Evolutionary conservation across 2,888 invertebrate genomes (phyloP).

Genomic region (Lapara coniferarum): DNA sequence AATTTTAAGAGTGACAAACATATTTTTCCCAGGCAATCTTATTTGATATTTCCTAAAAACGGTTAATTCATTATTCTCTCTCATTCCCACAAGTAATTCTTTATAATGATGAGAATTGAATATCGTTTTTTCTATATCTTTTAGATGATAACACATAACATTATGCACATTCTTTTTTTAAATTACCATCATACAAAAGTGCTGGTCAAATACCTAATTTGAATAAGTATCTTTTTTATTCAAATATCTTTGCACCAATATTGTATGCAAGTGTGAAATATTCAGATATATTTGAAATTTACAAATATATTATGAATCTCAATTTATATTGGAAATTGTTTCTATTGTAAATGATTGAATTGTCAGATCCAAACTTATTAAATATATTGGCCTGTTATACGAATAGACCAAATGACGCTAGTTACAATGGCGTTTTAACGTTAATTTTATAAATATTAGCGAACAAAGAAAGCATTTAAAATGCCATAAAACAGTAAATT

Average conservation of each 20-base stretch:
- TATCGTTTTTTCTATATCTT: too few species aligned
- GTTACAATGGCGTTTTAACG: not conserved
- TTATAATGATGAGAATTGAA: too few species aligned
- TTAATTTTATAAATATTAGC: slow-evolving; percentile 15
- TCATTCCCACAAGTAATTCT: too few species aligned
- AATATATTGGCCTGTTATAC: slow-evolving; percentile 3
- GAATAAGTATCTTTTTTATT: not conserved
- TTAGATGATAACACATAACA: not conserved
- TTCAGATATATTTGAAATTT: not conserved
- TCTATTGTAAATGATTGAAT: slow-evolving; percentile 9
- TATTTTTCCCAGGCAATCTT: too few species aligned
- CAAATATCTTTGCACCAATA: not conserved
- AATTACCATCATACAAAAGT: not conserved
- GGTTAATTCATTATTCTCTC: too few species aligned
- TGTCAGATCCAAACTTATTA: slow-evolving; percentile 1
- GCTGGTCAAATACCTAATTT: not conserved
- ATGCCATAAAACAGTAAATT: not conserved
- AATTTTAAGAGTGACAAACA: too few species aligned
- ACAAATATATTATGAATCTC: slow-evolving; percentile 1
- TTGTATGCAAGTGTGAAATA: not conserved
- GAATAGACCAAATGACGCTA: slow-evolving; percentile 10
- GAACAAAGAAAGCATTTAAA: slow-evolving; percentile 27
- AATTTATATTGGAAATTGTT: not conserved
- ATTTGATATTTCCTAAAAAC: too few species aligned
- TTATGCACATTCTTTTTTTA: not conserved